Evolutionary conservation across 2,888 invertebrate species (phyloP), one percentile per base, ranked within the genome.

Genomic region (Dyspetes luteomarginatus): DNA sequence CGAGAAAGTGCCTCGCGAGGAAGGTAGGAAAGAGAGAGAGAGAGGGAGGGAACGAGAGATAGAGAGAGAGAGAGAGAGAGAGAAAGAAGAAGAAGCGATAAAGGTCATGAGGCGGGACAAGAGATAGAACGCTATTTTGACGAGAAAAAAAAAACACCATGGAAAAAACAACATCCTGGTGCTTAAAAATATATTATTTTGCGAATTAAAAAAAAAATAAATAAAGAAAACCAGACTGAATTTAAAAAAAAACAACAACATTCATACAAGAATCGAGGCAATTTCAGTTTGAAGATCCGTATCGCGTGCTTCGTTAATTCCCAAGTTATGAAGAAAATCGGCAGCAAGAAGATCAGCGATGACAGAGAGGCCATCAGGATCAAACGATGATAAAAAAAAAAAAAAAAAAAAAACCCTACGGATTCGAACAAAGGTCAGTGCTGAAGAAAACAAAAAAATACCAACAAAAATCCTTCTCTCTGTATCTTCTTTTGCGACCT

Each of bases 351-450:
- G n/a, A 30, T 9, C 45, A 7, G 17, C 28, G 26, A 15, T 26
- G 19, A 24, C 48, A 26, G 64, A 64, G 48, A n/a, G n/a, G n/a
- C n/a, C n/a, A n/a, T n/a, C n/a, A n/a, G n/a, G 64, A 45, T 67
- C 36, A 36, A 1, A 5, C 55, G 26, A 41, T 15, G 65, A 28
- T 30, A 9, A 30, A 50, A 30, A 30, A 50, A 41, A 68, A 7
- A n/a, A 26, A 4, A 12, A 12, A 50, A 4, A 19, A 50, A n/a
- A 15, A 4, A 30, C 26, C 58, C 3, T 9, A 9, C 12, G 60
- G 48, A 67, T 48, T 43, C 55, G 60, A n/a, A 71, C 72, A 48
- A 68, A 82, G 82, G 82, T 82, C 82, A 78, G 82, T 82, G 68
- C 62, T 48, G 65, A 71, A 71, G 71, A 69, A 62, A 72, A 78